Conservation (phyloP, 92 coral and sea anemone species). For the Zoanthus gigantus region DNA sequence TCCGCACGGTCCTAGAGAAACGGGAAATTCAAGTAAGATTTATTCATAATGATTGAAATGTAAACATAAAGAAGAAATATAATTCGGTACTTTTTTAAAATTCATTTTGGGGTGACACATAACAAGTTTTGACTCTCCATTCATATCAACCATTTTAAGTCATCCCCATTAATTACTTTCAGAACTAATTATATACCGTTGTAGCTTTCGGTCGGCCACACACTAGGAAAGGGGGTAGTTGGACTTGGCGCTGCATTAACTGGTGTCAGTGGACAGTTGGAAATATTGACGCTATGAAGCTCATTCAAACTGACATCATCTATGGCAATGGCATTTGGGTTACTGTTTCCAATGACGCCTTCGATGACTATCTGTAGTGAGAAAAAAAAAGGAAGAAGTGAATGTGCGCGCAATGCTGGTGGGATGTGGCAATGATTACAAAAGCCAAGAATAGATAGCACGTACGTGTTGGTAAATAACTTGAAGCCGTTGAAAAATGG, state of each 20-base stretch:
- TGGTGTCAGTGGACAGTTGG: constrained; percentile 15
- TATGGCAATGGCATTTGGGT: constrained; percentile 11
- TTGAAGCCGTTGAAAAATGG: no score
- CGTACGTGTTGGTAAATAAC: no score
- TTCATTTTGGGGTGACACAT: no score
- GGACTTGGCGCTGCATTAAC: constrained; percentile 8
- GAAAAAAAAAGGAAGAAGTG: neutral
- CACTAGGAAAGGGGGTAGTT: neutral
- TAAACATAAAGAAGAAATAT: neutral
- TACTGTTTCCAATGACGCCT: constrained; percentile 1
- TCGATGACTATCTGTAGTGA: constrained; percentile 4
- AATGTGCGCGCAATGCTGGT: no score
- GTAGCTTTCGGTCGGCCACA: constrained; percentile 33
- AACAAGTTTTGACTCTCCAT: no score
- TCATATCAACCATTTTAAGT: no score
- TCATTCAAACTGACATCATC: constrained; percentile 9
- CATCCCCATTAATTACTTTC: neutral
- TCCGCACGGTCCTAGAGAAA: constrained; percentile 20
- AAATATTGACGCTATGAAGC: neutral
- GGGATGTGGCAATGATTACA: no score
- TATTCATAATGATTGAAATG: neutral
- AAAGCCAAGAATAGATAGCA: no score
- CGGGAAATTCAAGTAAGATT: neutral
- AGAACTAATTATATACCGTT: neutral
- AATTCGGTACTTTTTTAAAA: neutral